Percentiles rank a stretch among this genome's conserved stretches.
Conservation (phyloP, 1,140 invertebrate species). For the Papilio polyxenes region DNA sequence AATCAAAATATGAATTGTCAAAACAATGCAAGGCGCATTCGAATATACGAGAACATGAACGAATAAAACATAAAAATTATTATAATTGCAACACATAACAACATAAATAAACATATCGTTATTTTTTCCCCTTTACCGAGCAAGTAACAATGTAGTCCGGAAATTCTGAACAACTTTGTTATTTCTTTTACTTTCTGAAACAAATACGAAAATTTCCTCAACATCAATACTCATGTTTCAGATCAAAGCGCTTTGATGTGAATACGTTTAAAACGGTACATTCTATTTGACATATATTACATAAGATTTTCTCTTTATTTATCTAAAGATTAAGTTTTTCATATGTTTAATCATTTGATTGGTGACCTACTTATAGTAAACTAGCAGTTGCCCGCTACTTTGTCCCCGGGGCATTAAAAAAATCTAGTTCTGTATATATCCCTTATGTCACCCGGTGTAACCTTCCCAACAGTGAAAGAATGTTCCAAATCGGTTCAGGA, state of each 20-base stretch:
- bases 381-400: too few species aligned
- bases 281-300: not conserved
- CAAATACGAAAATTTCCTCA: conserved; percentile 19
- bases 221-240: not conserved
- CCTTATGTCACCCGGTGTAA: too few species aligned
- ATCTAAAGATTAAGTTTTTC: too few species aligned
- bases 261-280: not conserved
- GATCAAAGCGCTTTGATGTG: conserved; percentile 18
- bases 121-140: not conserved
- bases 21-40: not conserved
- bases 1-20: not conserved
- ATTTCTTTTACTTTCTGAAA: conserved; percentile 12
- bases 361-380: too few species aligned
- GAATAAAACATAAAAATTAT: not conserved
- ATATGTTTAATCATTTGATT: too few species aligned
- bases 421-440: too few species aligned
- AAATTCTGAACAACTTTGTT: conserved; percentile 9
- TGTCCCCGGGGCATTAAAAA: too few species aligned
- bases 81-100: not conserved
- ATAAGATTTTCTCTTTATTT: not conserved
- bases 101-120: not conserved
- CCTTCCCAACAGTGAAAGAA: too few species aligned
- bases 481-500: too few species aligned
- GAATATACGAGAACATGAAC: not conserved
- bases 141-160: not conserved